Evolutionary conservation across 2,888 invertebrate genomes (phyloP), one percentile per base, ranked within the genome.

Genomic region (Sinelater perroti): DNA sequence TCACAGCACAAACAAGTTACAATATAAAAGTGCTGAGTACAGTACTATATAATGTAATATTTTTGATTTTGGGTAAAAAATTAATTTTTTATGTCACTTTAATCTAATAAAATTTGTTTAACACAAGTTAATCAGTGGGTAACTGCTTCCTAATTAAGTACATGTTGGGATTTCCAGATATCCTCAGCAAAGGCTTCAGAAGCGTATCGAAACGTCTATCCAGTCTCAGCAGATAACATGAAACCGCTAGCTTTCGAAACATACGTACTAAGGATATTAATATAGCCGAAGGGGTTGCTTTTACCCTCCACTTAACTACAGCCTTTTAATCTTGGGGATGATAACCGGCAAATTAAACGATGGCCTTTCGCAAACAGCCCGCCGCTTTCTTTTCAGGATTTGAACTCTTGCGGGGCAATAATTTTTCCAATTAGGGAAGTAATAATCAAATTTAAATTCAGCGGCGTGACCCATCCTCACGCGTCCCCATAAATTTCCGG

Each of bases 401-500:
- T n/a, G 16, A 36, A 36, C 18, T 36, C 14, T 2, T 36, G 14
- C 2, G 14, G n/a, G 31, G 14, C n/a, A 8, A 13, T 8, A 13
- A 33, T 16, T 14, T 8, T 6, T 33, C 8, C 2, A 14, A 2
- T 11, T 11, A 8, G 3, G 17, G 18, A 2, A 3, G 4, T 3
- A n/a, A 11, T 10, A 36, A 16, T 30, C 13, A 13, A 30, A 30
- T 30, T 10, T 11, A 51, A 40, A 51, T 51, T 51, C 40, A 51
- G 14, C 10, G 40, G 13, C 40, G 26, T 10, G 30, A 30, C 50
- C 20, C 50, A n/a, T 49, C 20, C 30, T 36, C 40, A 30, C 18
- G 30, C 30, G 30, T 17, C 40, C 30, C 50, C 28, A 51, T 51
- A 51, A 51, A 51, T 51, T 51, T 40, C 42, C 40, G 42, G 51